Evolutionary conservation across 2,113 vertebrate species (phyloP).

Genomic region (Scytalopus superciliaris): DNA sequence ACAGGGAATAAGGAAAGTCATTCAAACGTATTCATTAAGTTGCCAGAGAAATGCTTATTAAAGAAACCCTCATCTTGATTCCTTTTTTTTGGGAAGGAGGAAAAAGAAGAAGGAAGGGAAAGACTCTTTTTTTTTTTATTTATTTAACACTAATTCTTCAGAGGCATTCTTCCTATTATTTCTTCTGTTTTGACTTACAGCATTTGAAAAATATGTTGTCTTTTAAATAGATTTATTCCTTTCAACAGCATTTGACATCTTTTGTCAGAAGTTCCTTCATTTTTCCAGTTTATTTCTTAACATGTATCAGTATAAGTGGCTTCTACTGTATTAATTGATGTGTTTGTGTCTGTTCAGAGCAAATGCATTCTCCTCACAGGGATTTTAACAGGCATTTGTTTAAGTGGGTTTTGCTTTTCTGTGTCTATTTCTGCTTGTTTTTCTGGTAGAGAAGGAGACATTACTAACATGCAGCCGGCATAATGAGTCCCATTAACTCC

Average conservation of each 20-base stretch:
- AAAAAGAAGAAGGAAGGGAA: not conserved
- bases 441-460: conserved; percentile 57
- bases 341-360: conserved; percentile 71
- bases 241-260: conserved; percentile 55
- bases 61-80: conserved; percentile 46
- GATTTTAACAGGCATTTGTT: conserved; percentile 72
- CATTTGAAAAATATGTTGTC: conserved; percentile 53
- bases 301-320: conserved; percentile 78
- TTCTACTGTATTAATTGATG: conserved; percentile 76
- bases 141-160: conserved; percentile 52
- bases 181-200: conserved; percentile 59
- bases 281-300: conserved; percentile 65
- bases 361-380: conserved; percentile 64
- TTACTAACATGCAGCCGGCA: conserved; percentile 56
- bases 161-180: conserved; percentile 44
- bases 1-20: conserved; percentile 50
- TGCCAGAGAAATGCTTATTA: conserved; percentile 55
- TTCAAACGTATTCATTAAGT: conserved; percentile 61
- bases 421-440: conserved; percentile 67
- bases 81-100: not conserved
- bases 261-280: conserved; percentile 60
- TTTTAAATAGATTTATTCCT: conserved; percentile 51
- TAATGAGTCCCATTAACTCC: conserved; percentile 74
- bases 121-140: not conserved
- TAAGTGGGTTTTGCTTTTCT: conserved; percentile 65